These are phyloP conservation scores for Aethina tumida DNA, from an alignment of 1,140 invertebrate genomes.

Conservation along the genomic window DNA sequence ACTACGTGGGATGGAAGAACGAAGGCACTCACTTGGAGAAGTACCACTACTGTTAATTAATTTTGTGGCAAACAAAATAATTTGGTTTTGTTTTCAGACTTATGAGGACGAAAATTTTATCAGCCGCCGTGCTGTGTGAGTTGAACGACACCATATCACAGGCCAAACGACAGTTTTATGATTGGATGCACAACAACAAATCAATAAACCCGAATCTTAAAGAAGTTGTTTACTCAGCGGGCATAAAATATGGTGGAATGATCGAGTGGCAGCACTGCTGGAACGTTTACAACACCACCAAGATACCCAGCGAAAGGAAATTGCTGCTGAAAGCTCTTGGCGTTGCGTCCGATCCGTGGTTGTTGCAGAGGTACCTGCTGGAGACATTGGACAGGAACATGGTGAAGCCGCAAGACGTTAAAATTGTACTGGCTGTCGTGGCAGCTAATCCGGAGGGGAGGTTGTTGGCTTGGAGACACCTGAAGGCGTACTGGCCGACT, in stretches of 20 bases:
- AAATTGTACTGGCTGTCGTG: slow-evolving; percentile 55
- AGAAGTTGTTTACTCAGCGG: slow-evolving; percentile 63
- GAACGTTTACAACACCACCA: slow-evolving; percentile 55
- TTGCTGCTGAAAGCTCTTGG: slow-evolving; percentile 61
- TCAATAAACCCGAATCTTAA: slow-evolving; percentile 59
- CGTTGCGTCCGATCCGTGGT: slow-evolving; percentile 57
- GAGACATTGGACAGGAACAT: slow-evolving; percentile 48
- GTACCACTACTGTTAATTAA: slow-evolving; percentile 33
- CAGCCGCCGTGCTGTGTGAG: slow-evolving; percentile 49
- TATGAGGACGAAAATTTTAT: slow-evolving; percentile 29
- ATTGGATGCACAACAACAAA: slow-evolving; percentile 52
- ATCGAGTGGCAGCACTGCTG: slow-evolving; percentile 69
- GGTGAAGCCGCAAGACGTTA: slow-evolving; percentile 60
- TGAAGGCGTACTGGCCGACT: slow-evolving; percentile 61
- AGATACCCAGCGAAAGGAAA: slow-evolving; percentile 55
- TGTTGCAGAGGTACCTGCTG: slow-evolving; percentile 57
- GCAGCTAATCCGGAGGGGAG: slow-evolving; percentile 61
- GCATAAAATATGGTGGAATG: slow-evolving; percentile 56
- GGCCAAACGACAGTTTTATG: slow-evolving; percentile 50
- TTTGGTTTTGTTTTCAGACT: slow-evolving; percentile 26
- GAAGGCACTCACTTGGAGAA: slow-evolving; percentile 55
- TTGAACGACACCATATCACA: slow-evolving; percentile 51
- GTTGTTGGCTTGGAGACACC: slow-evolving; percentile 65
- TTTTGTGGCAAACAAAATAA: neutral
- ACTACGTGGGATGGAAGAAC: slow-evolving; percentile 55